phyloP scores from a whole-genome alignment of 2,113 vertebrate species.

The Myiagra hebetior region DNA sequence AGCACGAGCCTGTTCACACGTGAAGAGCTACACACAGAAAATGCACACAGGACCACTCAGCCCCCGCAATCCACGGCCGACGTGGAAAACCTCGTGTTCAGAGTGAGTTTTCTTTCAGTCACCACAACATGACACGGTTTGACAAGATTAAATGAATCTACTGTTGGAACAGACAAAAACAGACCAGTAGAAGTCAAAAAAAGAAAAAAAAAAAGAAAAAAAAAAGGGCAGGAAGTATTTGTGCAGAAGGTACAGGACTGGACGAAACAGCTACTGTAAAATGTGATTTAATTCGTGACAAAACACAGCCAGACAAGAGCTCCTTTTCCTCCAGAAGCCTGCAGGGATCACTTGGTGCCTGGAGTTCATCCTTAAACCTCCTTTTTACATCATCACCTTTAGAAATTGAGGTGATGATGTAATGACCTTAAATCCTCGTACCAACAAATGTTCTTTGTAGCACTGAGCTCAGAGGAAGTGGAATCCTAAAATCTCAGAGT shows the following conservation, averaged over 20 bases:
- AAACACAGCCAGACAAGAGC: neutral
- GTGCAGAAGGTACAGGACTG: neutral
- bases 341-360: neutral
- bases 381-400: neutral
- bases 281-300: neutral
- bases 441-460: neutral
- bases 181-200: neutral
- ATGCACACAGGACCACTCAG: neutral
- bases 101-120: neutral
- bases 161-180: neutral
- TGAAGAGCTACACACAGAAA: neutral
- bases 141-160: conserved; percentile 28
- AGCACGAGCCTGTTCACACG: neutral
- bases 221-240: neutral
- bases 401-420: neutral
- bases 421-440: neutral
- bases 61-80: neutral
- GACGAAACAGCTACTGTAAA: neutral
- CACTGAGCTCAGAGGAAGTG: neutral
- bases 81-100: neutral
- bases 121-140: neutral
- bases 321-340: neutral
- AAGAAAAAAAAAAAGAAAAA: too few species aligned
- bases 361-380: neutral
- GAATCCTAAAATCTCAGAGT: neutral